Percentiles rank a stretch among this genome's conserved stretches.
Conservation (phyloP, 2,888 invertebrate genomes). For the Caenorhabditis imperialis region DNA sequence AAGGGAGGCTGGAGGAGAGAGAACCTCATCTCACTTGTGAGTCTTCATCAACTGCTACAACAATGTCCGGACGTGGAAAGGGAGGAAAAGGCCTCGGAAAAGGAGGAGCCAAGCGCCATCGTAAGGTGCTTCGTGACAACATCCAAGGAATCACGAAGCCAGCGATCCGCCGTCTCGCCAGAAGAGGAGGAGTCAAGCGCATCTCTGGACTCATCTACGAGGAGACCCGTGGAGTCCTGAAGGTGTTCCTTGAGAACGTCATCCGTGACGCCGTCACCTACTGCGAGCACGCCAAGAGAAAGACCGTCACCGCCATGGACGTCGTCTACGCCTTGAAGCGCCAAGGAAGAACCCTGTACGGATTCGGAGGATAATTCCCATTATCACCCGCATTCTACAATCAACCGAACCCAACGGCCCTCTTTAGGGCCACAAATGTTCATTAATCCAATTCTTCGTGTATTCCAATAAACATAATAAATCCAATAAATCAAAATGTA, state of each 20-base stretch:
- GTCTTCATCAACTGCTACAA: too few species aligned
- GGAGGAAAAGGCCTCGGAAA: slow-evolving; percentile 87
- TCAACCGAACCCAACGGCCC: slow-evolving; percentile 79
- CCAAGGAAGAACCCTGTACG: too few species aligned
- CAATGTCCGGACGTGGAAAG: slow-evolving; percentile 87
- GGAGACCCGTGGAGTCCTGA: slow-evolving; percentile 49
- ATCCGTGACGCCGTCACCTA: slow-evolving; percentile 88
- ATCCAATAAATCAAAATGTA: too few species aligned
- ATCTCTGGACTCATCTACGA: slow-evolving; percentile 48
- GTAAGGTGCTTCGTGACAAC: slow-evolving; percentile 78
- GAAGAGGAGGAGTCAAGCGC: slow-evolving; percentile 34
- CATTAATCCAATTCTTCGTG: too few species aligned
- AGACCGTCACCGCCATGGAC: slow-evolving; percentile 91
- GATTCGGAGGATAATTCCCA: too few species aligned
- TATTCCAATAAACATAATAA: too few species aligned
- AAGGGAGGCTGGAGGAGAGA: too few species aligned
- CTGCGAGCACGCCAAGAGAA: slow-evolving; percentile 89
- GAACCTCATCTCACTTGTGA: too few species aligned
- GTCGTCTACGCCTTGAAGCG: slow-evolving; percentile 83
- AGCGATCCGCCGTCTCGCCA: slow-evolving; percentile 21
- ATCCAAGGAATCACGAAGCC: slow-evolving; percentile 62
- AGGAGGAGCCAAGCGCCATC: slow-evolving; percentile 87
- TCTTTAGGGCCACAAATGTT: slow-evolving; percentile 67
- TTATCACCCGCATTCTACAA: too few species aligned
- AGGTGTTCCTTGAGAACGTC: slow-evolving; percentile 81